These are phyloP conservation scores for Oophaga pumilio DNA, from an alignment of 2,113 vertebrate genomes.

Conservation along the genomic window DNA sequence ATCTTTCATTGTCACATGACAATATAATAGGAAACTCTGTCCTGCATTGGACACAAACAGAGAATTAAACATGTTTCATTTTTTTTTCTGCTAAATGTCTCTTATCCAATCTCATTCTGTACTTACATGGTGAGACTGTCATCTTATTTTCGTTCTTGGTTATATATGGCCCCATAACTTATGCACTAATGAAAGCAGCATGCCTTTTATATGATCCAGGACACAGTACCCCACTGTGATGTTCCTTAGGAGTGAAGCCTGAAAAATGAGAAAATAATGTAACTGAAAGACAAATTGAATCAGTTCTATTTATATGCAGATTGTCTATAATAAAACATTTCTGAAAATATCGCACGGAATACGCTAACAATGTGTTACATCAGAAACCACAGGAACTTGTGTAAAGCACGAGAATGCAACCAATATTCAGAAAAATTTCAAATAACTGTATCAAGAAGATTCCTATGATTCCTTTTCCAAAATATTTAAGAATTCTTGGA, in stretches of 20 bases:
- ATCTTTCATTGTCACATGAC: too few species aligned
- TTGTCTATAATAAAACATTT: slow-evolving; percentile 36
- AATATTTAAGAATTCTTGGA: background rate
- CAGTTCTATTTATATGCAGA: slow-evolving; percentile 36
- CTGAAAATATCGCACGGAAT: slow-evolving; percentile 41
- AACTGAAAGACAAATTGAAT: slow-evolving; percentile 12
- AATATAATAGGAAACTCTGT: too few species aligned
- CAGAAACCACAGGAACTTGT: slow-evolving; percentile 26
- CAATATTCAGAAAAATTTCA: background rate
- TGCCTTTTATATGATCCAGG: slow-evolving; percentile 5
- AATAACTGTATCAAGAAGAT: background rate
- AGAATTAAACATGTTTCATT: background rate
- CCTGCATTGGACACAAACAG: too few species aligned
- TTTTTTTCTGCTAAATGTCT: background rate
- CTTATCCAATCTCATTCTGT: background rate
- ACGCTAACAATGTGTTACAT: slow-evolving; percentile 16
- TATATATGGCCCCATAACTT: slow-evolving; percentile 12
- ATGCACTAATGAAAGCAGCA: slow-evolving; percentile 40
- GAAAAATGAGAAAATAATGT: slow-evolving; percentile 24
- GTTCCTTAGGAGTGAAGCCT: slow-evolving; percentile 19
- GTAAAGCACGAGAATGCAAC: background rate
- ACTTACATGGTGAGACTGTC: background rate
- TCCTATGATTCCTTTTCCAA: background rate
- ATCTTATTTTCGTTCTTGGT: background rate
- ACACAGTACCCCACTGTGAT: slow-evolving; percentile 14